Conservation (phyloP, 2,797 vertebrate species). For the Spinus olivaceus region DNA sequence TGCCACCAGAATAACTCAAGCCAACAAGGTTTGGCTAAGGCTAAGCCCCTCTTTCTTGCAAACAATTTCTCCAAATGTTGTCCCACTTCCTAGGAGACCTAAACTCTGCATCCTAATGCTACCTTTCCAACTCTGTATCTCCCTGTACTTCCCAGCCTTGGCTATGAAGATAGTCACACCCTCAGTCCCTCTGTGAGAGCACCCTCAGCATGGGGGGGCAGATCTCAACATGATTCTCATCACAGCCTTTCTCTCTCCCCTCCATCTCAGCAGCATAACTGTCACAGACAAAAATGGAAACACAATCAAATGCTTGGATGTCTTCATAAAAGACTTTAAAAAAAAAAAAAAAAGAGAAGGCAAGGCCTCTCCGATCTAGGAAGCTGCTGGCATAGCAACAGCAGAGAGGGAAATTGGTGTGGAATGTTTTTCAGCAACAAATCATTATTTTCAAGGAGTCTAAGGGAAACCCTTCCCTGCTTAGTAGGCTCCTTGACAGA, state of each 20-base stretch:
- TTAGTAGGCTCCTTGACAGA: background rate
- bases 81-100: background rate
- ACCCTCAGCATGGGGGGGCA: accelerated
- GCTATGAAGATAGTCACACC: background rate
- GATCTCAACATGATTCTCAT: accelerated
- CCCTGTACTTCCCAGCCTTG: background rate
- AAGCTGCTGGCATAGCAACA: conserved; percentile 8
- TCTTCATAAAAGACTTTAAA: background rate
- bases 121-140: background rate
- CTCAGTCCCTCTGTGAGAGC: accelerated
- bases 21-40: background rate
- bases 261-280: background rate
- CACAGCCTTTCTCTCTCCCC: background rate
- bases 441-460: background rate
- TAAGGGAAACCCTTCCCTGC: background rate
- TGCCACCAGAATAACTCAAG: background rate
- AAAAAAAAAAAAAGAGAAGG: background rate
- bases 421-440: background rate
- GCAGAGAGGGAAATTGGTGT: background rate
- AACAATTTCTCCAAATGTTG: background rate
- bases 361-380: background rate
- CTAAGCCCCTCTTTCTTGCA: background rate
- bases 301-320: background rate
- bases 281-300: background rate
- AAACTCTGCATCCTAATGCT: background rate